These are phyloP conservation scores for Phoxinus dragarum DNA, from an alignment of 2,797 vertebrate species.

Conservation along the genomic window DNA sequence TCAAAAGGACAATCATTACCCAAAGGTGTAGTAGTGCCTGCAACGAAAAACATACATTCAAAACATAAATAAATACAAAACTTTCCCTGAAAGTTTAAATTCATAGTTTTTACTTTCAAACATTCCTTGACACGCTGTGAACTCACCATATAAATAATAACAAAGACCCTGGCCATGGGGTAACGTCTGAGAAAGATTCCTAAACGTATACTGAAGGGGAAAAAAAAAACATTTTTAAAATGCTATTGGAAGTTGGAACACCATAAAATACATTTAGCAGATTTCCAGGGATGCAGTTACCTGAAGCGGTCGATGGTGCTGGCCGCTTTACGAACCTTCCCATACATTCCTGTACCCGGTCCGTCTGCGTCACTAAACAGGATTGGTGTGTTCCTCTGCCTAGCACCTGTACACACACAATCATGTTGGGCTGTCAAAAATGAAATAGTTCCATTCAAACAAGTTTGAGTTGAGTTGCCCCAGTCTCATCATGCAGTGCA, in stretches of 20 bases:
- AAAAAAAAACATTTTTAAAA: neutral
- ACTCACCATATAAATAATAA: conserved; percentile 98
- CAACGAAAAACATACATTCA: conserved; percentile 56
- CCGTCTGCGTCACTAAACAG: conserved; percentile 87
- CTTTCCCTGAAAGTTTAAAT: neutral
- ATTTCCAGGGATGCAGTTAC: conserved; percentile 68
- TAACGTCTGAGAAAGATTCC: conserved; percentile 97
- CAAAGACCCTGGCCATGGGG: conserved; percentile 92
- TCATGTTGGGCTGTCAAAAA: neutral
- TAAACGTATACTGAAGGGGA: conserved; percentile 87
- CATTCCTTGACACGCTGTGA: neutral
- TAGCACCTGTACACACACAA: conserved; percentile 76
- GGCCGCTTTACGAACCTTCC: conserved; percentile 93
- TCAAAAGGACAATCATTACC: conserved; percentile 98
- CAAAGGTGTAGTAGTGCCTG: conserved; percentile 94
- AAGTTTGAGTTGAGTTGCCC: neutral
- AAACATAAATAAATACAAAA: neutral
- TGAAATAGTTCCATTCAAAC: neutral
- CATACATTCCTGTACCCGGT: conserved; percentile 85
- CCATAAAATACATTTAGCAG: neutral
- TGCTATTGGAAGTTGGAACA: neutral
- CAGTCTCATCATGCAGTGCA: neutral
- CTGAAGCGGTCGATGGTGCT: conserved; percentile 96
- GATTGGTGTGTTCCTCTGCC: conserved; percentile 89
- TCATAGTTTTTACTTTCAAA: neutral